Percentiles rank a stretch among this genome's conserved stretches.
Evolutionary conservation across 2,888 invertebrate species (phyloP).

Genomic region (Nysson spinosus): DNA sequence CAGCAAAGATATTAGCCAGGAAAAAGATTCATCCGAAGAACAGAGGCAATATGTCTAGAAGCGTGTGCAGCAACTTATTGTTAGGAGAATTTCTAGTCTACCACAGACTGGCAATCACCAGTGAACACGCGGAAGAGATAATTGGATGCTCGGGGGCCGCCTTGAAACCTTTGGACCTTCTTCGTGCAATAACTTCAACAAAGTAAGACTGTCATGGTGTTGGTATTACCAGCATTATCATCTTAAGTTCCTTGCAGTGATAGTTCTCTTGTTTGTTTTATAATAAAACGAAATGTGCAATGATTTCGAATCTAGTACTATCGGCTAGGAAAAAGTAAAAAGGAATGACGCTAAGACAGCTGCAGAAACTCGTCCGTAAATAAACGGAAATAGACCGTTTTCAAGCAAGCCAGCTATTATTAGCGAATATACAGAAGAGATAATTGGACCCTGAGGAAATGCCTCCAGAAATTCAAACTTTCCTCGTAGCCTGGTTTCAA

Average conservation of each 20-base stretch:
- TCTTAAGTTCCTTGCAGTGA: background rate
- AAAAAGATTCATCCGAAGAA: background rate
- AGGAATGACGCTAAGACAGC: slow-evolving; percentile 22
- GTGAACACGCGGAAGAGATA: slow-evolving; percentile 60
- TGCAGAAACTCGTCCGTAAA: slow-evolving; percentile 22
- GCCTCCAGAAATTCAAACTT: slow-evolving; percentile 35
- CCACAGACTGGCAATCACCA: slow-evolving; percentile 13
- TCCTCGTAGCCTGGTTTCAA: slow-evolving; percentile 22
- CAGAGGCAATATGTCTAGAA: slow-evolving; percentile 15
- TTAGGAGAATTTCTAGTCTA: slow-evolving; percentile 35
- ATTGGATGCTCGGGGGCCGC: slow-evolving; percentile 57
- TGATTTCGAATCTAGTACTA: no score
- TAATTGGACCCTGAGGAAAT: slow-evolving; percentile 62
- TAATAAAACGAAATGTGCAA: no score
- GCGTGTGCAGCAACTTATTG: slow-evolving; percentile 8
- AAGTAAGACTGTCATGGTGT: background rate
- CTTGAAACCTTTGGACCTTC: slow-evolving; percentile 17
- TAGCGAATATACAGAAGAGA: slow-evolving; percentile 65
- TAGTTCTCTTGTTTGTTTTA: background rate
- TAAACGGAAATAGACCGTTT: slow-evolving; percentile 26
- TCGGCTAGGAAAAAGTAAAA: slow-evolving; percentile 5
- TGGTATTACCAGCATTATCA: background rate
- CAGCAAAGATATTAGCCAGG: background rate
- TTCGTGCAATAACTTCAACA: slow-evolving; percentile 3
- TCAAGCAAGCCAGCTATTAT: slow-evolving; percentile 36